A percentile compares a stretch with the other conserved stretches of the same genome.
phyloP scores from a whole-genome alignment of 2,888 invertebrate species.

The Toxonevra muliebris region DNA sequence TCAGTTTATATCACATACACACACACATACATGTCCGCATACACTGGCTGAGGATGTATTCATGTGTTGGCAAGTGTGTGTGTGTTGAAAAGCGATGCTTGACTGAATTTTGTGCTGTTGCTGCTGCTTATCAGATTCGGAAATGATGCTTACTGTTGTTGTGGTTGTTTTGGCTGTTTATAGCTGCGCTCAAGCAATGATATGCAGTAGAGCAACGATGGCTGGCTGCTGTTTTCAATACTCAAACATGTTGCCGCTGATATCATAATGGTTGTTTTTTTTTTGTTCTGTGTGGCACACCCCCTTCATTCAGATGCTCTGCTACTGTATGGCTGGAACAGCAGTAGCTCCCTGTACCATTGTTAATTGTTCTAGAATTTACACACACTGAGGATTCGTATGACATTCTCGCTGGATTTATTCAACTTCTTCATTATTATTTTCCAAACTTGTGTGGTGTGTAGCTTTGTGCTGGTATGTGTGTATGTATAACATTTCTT shows the following conservation, averaged over 20 bases:
- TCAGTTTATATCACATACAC: background rate
- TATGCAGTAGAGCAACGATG: too few relatives aligned
- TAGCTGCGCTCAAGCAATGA: too few relatives aligned
- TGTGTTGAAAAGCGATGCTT: too few relatives aligned
- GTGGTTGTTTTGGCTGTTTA: too few relatives aligned
- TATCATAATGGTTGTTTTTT: too few relatives aligned
- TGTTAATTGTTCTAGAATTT: constrained; percentile 36
- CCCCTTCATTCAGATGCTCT: constrained; percentile 1
- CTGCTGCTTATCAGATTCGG: too few relatives aligned
- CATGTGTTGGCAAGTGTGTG: too few relatives aligned
- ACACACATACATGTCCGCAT: constrained; percentile 10
- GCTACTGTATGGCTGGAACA: background rate
- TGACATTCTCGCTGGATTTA: background rate
- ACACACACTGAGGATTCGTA: constrained; percentile 16
- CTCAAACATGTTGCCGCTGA: too few relatives aligned
- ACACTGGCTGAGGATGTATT: background rate
- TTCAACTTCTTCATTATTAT: background rate
- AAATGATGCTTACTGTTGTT: too few relatives aligned
- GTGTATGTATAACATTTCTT: background rate
- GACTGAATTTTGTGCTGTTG: too few relatives aligned
- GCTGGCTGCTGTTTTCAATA: too few relatives aligned
- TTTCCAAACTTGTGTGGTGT: constrained; percentile 1
- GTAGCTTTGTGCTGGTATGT: background rate
- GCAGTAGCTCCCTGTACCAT: constrained; percentile 23
- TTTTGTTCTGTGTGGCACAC: background rate